Conservation (phyloP, 2,888 invertebrate genomes). For the Mamestra brassicae region DNA sequence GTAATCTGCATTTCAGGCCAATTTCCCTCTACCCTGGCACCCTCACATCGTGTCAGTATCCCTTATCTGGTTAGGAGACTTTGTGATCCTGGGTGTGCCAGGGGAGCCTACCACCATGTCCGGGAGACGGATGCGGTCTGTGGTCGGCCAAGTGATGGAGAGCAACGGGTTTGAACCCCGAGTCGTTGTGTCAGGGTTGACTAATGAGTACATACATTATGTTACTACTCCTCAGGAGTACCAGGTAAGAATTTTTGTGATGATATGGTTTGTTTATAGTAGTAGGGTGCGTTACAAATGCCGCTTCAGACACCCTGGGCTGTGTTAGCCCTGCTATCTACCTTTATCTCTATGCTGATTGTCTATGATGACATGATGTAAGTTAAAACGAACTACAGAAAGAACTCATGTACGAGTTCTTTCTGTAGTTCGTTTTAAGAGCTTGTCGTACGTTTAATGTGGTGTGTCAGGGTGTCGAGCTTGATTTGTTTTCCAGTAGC, state of each 20-base stretch:
- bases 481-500: too few relatives aligned
- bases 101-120: slow-evolving; percentile 97
- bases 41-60: slow-evolving; percentile 94
- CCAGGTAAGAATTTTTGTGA: slow-evolving; percentile 76
- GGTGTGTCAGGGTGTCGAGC: too few relatives aligned
- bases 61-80: slow-evolving; percentile 93
- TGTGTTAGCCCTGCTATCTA: too few relatives aligned
- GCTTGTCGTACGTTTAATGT: too few relatives aligned
- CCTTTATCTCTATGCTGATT: too few relatives aligned
- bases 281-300: too few relatives aligned
- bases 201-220: slow-evolving; percentile 96
- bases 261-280: background rate
- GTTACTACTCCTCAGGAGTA: slow-evolving; percentile 96
- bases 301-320: too few relatives aligned
- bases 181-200: slow-evolving; percentile 94
- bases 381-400: too few relatives aligned
- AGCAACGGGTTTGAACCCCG: slow-evolving; percentile 80
- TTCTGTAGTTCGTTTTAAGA: too few relatives aligned
- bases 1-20: slow-evolving; percentile 71
- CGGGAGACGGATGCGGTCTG: slow-evolving; percentile 92
- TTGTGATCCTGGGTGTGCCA: slow-evolving; percentile 94
- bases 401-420: too few relatives aligned
- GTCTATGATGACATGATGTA: too few relatives aligned
- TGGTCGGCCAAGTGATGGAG: slow-evolving; percentile 83
- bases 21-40: slow-evolving; percentile 95